Evolutionary conservation across 2,113 vertebrate species (phyloP), one percentile per base, ranked within the genome.

Genomic region (Eupsittula cactorum): DNA sequence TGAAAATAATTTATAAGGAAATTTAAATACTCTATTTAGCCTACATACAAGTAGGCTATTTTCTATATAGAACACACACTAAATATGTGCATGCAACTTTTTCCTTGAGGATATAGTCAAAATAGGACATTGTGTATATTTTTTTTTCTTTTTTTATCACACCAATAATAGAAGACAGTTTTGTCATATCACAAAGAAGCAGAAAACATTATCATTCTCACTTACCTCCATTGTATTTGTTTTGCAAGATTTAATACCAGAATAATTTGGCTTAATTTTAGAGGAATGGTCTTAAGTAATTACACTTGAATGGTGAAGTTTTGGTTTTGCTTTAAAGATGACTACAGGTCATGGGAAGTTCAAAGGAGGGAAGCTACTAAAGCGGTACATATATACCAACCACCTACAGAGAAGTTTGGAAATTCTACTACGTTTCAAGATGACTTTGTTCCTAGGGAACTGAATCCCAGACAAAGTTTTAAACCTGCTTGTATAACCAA

Each of bases 401-500:
- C 97, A 17, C 98, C 98, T 42, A 87, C 94, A 2, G 90, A 88
- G 84, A 98, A 97, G 92, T 99, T 99, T 94, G 98, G 98, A 64
- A 98, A 98, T 76, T 52, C 98, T 82, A 98, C 98, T 16, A 99
- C 98, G 0, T 99, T 98, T 94, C 99, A 98, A 86, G 98, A 98
- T 63, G 98, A 98, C 49, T 99, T 97, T 68, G 44, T 97, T 49
- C 97, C 97, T 10, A 97, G 44, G 80, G 97, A 98, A 46, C 41
- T 97, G 33, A 93, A 86, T 28, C 96, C 93, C 5, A 95, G 96
- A 5, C 94, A 88, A 74, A 98, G 97, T 93, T 98, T 86, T 67
- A 99, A 98, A 63, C 98, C 98, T 37, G n/a, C 80, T 5, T 69
- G 85, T 24, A 20, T 49, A 1, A 49, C 94, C 80, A 97, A 77